Evolutionary conservation across 2,888 invertebrate genomes (phyloP), one percentile per base, ranked within the genome.

Genomic region (Tinea semifulvella): DNA sequence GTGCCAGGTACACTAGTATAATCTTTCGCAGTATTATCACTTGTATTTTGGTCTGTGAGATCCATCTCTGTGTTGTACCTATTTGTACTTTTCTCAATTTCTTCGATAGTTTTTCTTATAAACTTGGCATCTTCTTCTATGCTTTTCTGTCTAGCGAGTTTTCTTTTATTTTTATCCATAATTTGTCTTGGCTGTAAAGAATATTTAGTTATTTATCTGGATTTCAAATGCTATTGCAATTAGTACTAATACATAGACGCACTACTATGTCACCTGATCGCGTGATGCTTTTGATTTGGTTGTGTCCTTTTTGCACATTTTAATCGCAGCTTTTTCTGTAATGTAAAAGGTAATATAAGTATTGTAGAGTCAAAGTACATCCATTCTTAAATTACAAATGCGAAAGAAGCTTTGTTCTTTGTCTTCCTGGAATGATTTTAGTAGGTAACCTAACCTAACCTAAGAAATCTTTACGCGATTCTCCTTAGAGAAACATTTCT

Each of bases 111-210:
- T 62, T 76, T 69, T 53, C 77, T 66, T 10, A 79, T 80, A 47
- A 77, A 75, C 50, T 68, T 65, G 0, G 80, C 80, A 46, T 80
- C 80, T 60, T 79, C 79, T 60, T 80, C 80, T 49, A 77, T 69
- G 43, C 81, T 80, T 1, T 68, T 61, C 49, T 79, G 79, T 45
- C 75, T 60, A n/a, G 53, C 57, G 19, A 77, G 56, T 51, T 62
- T 69, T 50, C 54, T 62, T 55, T 58, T 65, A 27, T 26, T 58
- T 51, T 68, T 71, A 4, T 71, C 69, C 46, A 60, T 45, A 38
- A 56, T 49, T n/a, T n/a, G n/a, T 60, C 69, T 66, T 20, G 53
- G 50, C 72, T 72, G n/a, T n/a, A n/a, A n/a, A n/a, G n/a, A n/a
- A n/a, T n/a, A n/a, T n/a, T n/a, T n/a, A n/a, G n/a, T n/a, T n/a